Percentiles rank a stretch among this genome's conserved stretches.
phyloP scores from a whole-genome alignment of 2,113 vertebrate genomes.

The Nanger granti region DNA sequence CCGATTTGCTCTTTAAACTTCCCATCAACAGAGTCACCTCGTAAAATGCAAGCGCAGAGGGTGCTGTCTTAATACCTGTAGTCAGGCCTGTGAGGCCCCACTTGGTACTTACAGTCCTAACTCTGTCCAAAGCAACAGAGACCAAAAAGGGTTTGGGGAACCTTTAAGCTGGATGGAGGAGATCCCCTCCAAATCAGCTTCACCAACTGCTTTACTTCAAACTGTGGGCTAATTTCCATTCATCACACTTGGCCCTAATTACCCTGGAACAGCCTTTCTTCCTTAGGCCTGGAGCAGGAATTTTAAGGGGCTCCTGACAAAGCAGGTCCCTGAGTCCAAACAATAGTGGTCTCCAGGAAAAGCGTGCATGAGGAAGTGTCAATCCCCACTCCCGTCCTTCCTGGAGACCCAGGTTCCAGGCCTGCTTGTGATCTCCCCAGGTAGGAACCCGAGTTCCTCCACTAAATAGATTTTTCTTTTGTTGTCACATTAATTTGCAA shows the following conservation, averaged over 20 bases:
- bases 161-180: background rate
- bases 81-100: background rate
- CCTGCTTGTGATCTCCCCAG: conserved; percentile 73
- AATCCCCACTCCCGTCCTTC: background rate
- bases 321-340: conserved; percentile 39
- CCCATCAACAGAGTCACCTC: conserved; percentile 10
- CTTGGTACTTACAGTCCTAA: background rate
- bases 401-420: conserved; percentile 21
- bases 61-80: conserved; percentile 1
- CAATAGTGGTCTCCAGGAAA: conserved; percentile 45
- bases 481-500: conserved; percentile 86
- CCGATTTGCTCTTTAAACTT: conserved; percentile 33
- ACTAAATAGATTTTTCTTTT: conserved; percentile 86
- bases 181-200: conserved; percentile 22
- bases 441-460: conserved; percentile 75
- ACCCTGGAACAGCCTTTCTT: conserved; percentile 62
- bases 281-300: conserved; percentile 50
- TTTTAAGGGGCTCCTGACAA: conserved; percentile 63
- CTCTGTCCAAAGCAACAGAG: conserved; percentile 5
- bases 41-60: background rate
- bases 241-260: conserved; percentile 66
- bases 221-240: conserved; percentile 62
- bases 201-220: conserved; percentile 56
- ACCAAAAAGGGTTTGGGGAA: conserved; percentile 46
- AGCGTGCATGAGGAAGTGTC: background rate